Evolutionary conservation across 1,140 invertebrate species (phyloP), one percentile per base, ranked within the genome.

Genomic region (Rhopalosiphum maidis): DNA sequence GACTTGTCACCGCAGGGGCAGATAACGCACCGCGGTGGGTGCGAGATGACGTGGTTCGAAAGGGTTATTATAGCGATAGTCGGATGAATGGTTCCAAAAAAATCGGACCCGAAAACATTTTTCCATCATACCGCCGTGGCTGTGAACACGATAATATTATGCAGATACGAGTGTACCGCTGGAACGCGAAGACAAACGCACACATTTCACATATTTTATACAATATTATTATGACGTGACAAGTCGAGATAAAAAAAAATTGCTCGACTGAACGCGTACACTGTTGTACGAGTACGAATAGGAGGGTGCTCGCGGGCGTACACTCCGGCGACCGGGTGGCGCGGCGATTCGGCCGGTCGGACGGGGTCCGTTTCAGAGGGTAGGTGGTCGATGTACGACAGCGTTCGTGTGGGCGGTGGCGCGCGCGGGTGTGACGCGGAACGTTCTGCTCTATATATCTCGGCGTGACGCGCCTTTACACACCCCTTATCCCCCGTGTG

Each of bases 201-300:
- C 9, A 30, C 55, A 4, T 77, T 77, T 77, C 60, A 77, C 30
- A n/a, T n/a, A 11, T 41, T 41, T 41, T 41, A 41, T 18, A 77
- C 18, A 77, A 68, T 68, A 68, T 68, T 77, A n/a, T n/a, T 77
- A 35, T 77, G 60, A 77, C n/a, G n/a, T 77, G 60, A 77, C 60
- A 77, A 77, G 60, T 77, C 30, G 60, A 77, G 60, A 77, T 77
- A 77, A 77, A 77, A 68, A 77, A 77, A 68, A 77, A 77, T 77
- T n/a, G 60, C n/a, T 77, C 60, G 18, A n/a, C 30, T 77, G 60
- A n/a, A 77, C 23, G 60, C n/a, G 15, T n/a, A 30, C 41, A 41
- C 41, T 41, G 2, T 41, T 41, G 41, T 60, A 23, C 30, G 35
- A n/a, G 77, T 23, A 23, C 1, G 35, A 22, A 25, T n/a, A 77